Percentiles rank a stretch among this genome's conserved stretches.
Evolutionary conservation across 2,113 vertebrate genomes (phyloP).

Genomic region (Nansenia antarctica): DNA sequence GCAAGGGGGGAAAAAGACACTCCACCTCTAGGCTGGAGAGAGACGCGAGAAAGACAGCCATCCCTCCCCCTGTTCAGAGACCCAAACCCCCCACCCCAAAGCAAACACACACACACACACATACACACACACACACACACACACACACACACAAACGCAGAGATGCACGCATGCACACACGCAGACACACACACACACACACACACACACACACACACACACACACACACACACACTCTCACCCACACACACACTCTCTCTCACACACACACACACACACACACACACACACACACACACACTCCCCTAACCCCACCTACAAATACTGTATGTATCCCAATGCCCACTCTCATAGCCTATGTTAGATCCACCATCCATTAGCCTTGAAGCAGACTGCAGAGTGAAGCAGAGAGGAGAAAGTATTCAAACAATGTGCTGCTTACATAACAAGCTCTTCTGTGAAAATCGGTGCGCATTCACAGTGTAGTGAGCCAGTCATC

Average conservation of each 20-base stretch:
- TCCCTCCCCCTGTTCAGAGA: conserved; percentile 27
- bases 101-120: conserved; percentile 65
- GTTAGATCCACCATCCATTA: conserved; percentile 35
- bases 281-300: conserved; percentile 41
- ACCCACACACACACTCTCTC: background rate
- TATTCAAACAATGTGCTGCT: conserved; percentile 30
- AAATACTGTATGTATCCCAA: conserved; percentile 54
- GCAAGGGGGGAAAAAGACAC: conserved; percentile 56
- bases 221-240: conserved; percentile 1
- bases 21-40: conserved; percentile 79
- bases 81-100: conserved; percentile 36
- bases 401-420: conserved; percentile 27
- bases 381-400: conserved; percentile 38
- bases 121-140: conserved; percentile 12
- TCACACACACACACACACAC: conserved; percentile 49
- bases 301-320: conserved; percentile 36
- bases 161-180: too few species aligned
- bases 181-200: background rate
- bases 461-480: conserved; percentile 36
- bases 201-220: conserved; percentile 62
- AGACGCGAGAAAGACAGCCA: conserved; percentile 76
- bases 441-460: conserved; percentile 52
- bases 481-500: too few species aligned
- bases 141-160: conserved; percentile 1
- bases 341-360: conserved; percentile 41